Evolutionary conservation across 92 coral and sea anemone genomes (phyloP), one percentile per base, ranked within the genome.

Genomic region (Isaurus tuberculatus): DNA sequence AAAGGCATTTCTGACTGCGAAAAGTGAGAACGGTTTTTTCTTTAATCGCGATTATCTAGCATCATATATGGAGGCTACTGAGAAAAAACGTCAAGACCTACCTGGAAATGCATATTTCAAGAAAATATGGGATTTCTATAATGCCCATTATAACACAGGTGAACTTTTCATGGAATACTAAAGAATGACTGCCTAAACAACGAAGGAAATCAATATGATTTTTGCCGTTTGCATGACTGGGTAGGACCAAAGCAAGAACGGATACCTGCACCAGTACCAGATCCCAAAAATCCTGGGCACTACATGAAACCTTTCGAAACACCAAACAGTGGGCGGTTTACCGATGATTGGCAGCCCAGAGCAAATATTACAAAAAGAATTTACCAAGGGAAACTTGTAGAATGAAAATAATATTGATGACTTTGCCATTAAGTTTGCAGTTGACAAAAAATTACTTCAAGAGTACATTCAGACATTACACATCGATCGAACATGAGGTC

Each of bases 351-450:
- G 79, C 79, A 19, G 23, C 61, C 79, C 25, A 73, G 79, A 58
- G 57, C 79, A 73, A 73, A 23, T 28, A 36, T 36, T 36, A 73
- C n/a, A 73, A 73, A 73, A 73, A 29, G 79, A 49, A 23, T 73
- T 73, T 36, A 32, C 33, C 80, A 43, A 73, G 80, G 80, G 58
- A 73, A 73, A 73, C 60, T 14, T 51, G 60, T n/a, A 51, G 60
- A 51, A 51, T 51, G 44, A 58, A 78, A 78, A 78, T 78, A 43
- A 44, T 51, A 66, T 58, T 22, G 26, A 78, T 49, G 7, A 48
- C n/a, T 78, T 78, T 58, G 66, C 83, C 34, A 51, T 36, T 32
- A 78, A 78, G 70, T 58, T 78, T 78, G 83, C 71, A 29, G 83
- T 78, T 5, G 83, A 78, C 46, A 65, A 15, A 49, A 78, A 55